A percentile compares a stretch with the other conserved stretches of the same genome.
These are phyloP conservation scores for Drosophila algonquin DNA, from an alignment of 2,888 invertebrate species.

Conservation along the genomic window DNA sequence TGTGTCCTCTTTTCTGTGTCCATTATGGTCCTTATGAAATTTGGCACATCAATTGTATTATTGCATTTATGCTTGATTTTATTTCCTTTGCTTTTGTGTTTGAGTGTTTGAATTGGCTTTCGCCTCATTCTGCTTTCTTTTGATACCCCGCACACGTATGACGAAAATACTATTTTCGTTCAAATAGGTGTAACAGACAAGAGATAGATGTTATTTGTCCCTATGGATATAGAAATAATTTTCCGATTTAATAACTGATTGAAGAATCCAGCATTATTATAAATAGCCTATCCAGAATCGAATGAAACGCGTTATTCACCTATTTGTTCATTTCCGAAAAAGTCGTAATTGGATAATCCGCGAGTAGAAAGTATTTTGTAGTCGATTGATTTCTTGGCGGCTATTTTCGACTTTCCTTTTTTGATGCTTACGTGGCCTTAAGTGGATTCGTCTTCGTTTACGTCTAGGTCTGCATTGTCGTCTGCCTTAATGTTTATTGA, in stretches of 20 bases:
- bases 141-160: too few relatives aligned
- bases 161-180: too few relatives aligned
- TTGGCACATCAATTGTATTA: constrained; percentile 79
- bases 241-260: too few relatives aligned
- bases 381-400: neutral
- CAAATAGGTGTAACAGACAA: too few relatives aligned
- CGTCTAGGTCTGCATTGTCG: constrained; percentile 28
- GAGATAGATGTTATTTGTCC: too few relatives aligned
- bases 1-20: constrained; percentile 50
- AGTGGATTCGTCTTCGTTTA: constrained; percentile 69
- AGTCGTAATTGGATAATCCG: too few relatives aligned
- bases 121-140: constrained; percentile 23
- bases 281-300: too few relatives aligned
- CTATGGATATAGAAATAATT: too few relatives aligned
- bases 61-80: constrained; percentile 80
- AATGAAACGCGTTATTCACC: too few relatives aligned
- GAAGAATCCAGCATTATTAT: too few relatives aligned
- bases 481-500: constrained; percentile 49
- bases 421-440: constrained; percentile 59
- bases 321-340: too few relatives aligned
- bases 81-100: constrained; percentile 70
- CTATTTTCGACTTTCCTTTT: constrained; percentile 6
- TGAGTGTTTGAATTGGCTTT: constrained; percentile 76
- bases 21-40: constrained; percentile 73
- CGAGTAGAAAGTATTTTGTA: neutral